Base-by-base conservation (phyloP, 2,888 invertebrate species). In the Taenaris catops region DNA sequence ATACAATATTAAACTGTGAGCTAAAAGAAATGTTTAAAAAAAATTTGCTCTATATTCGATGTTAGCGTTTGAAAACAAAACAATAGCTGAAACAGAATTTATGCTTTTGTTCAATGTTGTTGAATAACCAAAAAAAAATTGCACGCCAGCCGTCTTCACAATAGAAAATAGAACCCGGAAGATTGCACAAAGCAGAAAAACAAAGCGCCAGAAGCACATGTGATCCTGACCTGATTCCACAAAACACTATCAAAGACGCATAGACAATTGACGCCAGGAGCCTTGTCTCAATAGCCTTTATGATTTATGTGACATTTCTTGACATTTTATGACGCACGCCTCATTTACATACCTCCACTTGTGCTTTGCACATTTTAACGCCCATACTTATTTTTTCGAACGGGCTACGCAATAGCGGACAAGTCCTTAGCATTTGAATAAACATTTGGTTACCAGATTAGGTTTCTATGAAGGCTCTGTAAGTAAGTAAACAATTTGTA, bases 381-480 rank as follows among this genome's bases (percentile, higher is more conserved):
- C 63, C 69, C 62, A 61, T 63, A 60, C 59, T 53, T 56, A 58
- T 72, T 81, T 83, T 81, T 79, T 76, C 56, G 52, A 65, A 59
- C 53, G 49, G 55, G 61, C 56, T 58, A 48, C 59, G 64, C 66
- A 64, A 64, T 55, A 53, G 48, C 39, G 41, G 56, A 56, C 55
- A 64, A 55, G 65, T 60, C 58, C 57, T 80, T 83, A 74, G 69
- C 81, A 81, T 81, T 69, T 78, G 67, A 81, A 83, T 71, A 67
- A 64, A 79, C 84, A 83, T 83, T 84, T 84, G 83, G 81, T 81
- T 73, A 81, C 81, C 83, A 84, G 79, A 84, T 81, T 79, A 83
- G 73, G 67, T 64, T 60, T 69, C 72, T 72, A 73, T 73, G 72
- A 64, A 55, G 63, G 60, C n/a, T 65, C 66, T 58, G 55, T 61